Evolutionary conservation across 1,140 invertebrate species (phyloP).

Genomic region (Propsilocerus akamusi): DNA sequence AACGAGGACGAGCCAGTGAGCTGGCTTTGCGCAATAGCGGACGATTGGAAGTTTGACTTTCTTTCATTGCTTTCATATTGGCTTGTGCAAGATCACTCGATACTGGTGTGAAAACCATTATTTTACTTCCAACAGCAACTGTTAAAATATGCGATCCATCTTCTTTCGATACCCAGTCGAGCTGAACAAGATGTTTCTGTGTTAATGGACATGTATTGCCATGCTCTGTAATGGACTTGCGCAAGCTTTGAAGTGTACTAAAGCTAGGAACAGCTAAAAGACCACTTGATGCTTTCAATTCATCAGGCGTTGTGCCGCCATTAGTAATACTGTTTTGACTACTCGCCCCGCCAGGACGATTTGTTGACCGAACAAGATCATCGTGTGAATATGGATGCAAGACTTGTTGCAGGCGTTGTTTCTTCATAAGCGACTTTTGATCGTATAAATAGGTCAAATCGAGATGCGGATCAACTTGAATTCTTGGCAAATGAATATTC

Average conservation of each 20-base stretch:
- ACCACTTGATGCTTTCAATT: constrained; percentile 30
- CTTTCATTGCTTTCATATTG: constrained; percentile 72
- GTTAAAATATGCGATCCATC: constrained; percentile 97
- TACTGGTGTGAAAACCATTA: constrained; percentile 66
- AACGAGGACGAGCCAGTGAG: constrained; percentile 63
- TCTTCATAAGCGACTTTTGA: constrained; percentile 58
- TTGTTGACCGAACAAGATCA: constrained; percentile 19
- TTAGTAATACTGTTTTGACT: constrained; percentile 14
- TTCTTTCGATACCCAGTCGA: constrained; percentile 98
- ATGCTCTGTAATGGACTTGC: constrained; percentile 77
- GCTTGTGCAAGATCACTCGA: constrained; percentile 80
- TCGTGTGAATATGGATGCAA: constrained; percentile 40
- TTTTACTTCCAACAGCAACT: constrained; percentile 86
- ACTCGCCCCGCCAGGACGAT: constrained; percentile 22
- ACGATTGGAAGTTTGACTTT: constrained; percentile 56
- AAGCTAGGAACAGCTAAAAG: constrained; percentile 80
- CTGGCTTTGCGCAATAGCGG: constrained; percentile 73
- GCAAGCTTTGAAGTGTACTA: constrained; percentile 73
- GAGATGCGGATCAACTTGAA: constrained; percentile 59
- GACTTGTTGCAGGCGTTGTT: constrained; percentile 51
- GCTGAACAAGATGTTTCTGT: constrained; percentile 74
- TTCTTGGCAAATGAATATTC: constrained; percentile 68
- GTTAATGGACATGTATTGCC: constrained; percentile 76
- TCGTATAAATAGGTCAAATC: constrained; percentile 71
- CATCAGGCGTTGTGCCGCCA: constrained; percentile 24